Percentiles rank a stretch among this genome's conserved stretches.
Conservation (phyloP, 1,140 invertebrate species). For the Neodiprion virginianus region DNA sequence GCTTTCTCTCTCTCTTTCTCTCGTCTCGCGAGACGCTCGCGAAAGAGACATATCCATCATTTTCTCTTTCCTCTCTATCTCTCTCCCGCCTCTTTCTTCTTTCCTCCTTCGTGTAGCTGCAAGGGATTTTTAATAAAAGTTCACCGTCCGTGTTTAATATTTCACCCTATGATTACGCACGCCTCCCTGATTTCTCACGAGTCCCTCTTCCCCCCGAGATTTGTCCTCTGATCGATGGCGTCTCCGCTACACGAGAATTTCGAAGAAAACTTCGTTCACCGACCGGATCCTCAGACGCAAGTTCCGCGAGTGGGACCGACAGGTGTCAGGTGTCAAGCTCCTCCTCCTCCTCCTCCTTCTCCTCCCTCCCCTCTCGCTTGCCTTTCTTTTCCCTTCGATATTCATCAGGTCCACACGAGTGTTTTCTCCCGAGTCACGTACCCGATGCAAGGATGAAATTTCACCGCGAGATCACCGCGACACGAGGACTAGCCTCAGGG, state of each 20-base stretch:
- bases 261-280: background rate
- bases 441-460: conserved; percentile 40
- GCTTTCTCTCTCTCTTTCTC: conserved; percentile 20
- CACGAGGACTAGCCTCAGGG: too few relatives aligned
- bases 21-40: conserved; percentile 20
- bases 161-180: conserved; percentile 31
- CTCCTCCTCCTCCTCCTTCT: conserved; percentile 1
- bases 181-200: conserved; percentile 32
- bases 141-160: conserved; percentile 35
- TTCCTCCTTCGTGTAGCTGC: conserved; percentile 15
- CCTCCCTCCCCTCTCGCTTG: conserved; percentile 20
- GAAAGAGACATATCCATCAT: conserved; percentile 43
- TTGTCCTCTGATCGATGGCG: conserved; percentile 29
- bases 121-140: conserved; percentile 52
- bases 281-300: background rate
- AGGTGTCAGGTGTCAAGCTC: conserved; percentile 48
- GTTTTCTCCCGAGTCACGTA: conserved; percentile 26
- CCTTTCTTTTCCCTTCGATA: conserved; percentile 22
- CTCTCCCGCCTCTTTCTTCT: too few relatives aligned
- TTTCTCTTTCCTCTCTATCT: conserved; percentile 5
- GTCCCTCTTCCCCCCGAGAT: background rate
- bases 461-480: background rate
- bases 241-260: conserved; percentile 11
- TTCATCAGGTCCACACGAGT: conserved; percentile 4
- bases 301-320: conserved; percentile 30